Base-by-base conservation (phyloP, 2,113 vertebrate genomes). In the Acrocephalus arundinaceus region DNA sequence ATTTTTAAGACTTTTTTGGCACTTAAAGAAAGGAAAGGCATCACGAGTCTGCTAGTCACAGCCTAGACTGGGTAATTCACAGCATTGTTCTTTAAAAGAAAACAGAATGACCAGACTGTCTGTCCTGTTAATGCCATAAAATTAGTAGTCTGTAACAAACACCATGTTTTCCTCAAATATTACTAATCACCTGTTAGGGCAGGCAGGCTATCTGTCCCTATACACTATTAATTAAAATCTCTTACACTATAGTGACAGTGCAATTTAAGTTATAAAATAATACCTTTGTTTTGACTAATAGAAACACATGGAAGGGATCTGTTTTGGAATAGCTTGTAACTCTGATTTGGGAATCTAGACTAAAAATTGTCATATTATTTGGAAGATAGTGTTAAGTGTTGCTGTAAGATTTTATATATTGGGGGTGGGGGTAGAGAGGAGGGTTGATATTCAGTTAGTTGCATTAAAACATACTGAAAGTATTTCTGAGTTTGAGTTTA, bases 391-490 rank as follows among this genome's bases (percentile, higher is more conserved):
- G 2, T 39, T 45, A 39, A 51, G 6, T 27, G 3, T 41, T 83
- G 17, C 24, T 70, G 24, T 37, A 45, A 10, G 5, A n/a, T 37
- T 74, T 73, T 31, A 33, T 59, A 11, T 63, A 28, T 55, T 63
- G 7, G 8, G 13, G 4, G 1, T 57, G 9, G 7, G 5, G 5
- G 0, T n/a, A 37, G 52, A 55, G 24, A 54, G 4, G 6, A 51
- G 11, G 3, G 37, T 27, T 85, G 18, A 11, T 76, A 30, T 48
- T 65, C 11, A 37, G 0, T 45, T 49, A 46, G 5, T 55, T 78
- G 14, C 55, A 74, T 33, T 79, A 67, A 85, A 93, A 90, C 2
- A 39, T 58, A n/a, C 19, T 67, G 15, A n/a, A 94, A 68, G 1
- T 35, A 45, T 55, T 72, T 90, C 24, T 65, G 16, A 61, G 4